Percentiles rank a stretch among this genome's conserved stretches.
phyloP scores from a whole-genome alignment of 2,797 vertebrate species.

The Pelochelys cantorii region DNA sequence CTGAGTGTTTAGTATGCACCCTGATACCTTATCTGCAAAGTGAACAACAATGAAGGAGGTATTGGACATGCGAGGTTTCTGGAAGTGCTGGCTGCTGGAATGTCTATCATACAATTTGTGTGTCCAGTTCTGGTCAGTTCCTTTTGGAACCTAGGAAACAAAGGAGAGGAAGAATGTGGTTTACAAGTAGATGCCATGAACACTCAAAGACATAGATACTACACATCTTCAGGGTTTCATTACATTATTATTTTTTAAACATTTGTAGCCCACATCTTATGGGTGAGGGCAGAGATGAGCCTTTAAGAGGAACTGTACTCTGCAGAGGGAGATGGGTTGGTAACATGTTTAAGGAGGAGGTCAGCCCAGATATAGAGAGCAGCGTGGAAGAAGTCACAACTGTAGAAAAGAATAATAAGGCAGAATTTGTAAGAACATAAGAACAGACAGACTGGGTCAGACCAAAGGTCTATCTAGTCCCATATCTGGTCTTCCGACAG shows the following conservation, averaged over 20 bases:
- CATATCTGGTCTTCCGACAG: no score
- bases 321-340: not conserved
- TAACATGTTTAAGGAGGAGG: not conserved
- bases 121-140: constrained; percentile 95
- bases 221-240: not conserved
- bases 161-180: not conserved
- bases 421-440: not conserved
- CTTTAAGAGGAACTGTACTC: not conserved
- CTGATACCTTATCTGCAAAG: constrained; percentile 92
- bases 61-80: constrained; percentile 98
- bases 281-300: not conserved
- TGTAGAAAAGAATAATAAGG: not conserved
- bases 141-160: constrained; percentile 90
- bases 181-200: not conserved
- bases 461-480: no score
- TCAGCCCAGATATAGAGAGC: not conserved
- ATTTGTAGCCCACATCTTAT: not conserved
- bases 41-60: constrained; percentile 91
- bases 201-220: not conserved
- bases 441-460: no score
- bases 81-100: constrained; percentile 86
- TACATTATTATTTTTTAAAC: not conserved
- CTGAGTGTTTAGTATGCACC: fast-evolving
- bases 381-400: not conserved
- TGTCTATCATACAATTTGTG: constrained; percentile 93